phyloP scores from a whole-genome alignment of 2,888 invertebrate genomes.

The Noctuana brunneofusca region DNA sequence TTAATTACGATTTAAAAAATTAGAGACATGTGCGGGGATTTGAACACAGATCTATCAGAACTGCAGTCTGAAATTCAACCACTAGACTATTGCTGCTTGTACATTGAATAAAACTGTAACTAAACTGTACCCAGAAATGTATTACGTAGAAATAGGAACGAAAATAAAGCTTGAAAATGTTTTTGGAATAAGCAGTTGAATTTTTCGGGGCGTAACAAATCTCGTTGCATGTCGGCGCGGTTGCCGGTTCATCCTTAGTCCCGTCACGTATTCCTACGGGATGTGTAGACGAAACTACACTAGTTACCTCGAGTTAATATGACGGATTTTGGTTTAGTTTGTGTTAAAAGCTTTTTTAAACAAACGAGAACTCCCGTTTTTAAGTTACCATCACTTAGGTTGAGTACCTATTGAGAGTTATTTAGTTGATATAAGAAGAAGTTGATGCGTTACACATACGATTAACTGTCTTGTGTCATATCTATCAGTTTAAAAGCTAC shows the following conservation, averaged over 20 bases:
- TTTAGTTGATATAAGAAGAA: no score
- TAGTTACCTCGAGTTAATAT: conserved; percentile 18
- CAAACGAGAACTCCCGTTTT: background rate
- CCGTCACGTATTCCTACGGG: conserved; percentile 7
- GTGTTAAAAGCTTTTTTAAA: background rate
- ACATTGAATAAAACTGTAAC: background rate
- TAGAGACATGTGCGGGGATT: no score
- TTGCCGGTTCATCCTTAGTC: background rate
- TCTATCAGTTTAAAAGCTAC: no score
- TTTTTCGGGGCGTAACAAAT: conserved; percentile 25
- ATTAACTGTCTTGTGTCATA: no score
- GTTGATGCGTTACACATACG: no score
- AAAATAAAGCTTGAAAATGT: conserved; percentile 4
- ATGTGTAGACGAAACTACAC: conserved; percentile 12
- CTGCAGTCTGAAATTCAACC: no score
- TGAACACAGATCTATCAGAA: no score
- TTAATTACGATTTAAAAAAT: no score
- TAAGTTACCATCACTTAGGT: background rate
- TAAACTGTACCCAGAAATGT: background rate
- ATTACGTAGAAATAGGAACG: background rate
- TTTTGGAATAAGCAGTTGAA: conserved; percentile 14
- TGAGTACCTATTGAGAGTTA: background rate
- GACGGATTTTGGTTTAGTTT: conserved; percentile 7
- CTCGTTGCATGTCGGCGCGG: conserved; percentile 18
- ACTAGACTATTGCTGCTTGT: no score